Evolutionary conservation across 64 coral and sea anemone genomes (phyloP).

Genomic region (Montipora foliosa): DNA sequence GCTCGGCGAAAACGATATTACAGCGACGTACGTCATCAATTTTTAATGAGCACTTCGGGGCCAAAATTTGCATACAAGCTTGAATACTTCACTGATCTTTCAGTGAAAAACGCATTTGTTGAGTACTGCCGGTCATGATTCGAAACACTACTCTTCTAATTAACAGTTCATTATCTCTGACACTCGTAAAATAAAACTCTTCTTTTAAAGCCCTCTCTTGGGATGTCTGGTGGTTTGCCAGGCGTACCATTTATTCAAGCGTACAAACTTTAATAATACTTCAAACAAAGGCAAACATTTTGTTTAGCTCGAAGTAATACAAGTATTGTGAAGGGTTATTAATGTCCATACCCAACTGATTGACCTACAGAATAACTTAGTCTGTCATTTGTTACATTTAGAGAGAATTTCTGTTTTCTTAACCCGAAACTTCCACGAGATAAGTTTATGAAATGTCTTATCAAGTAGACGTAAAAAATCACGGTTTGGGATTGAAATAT

Average conservation of each 20-base stretch:
- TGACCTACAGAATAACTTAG: constrained; percentile 25
- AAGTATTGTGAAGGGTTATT: constrained; percentile 48
- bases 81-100: background rate
- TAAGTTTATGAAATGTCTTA: background rate
- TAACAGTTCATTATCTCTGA: constrained; percentile 43
- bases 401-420: background rate
- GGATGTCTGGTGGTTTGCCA: constrained; percentile 8
- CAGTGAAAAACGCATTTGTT: background rate
- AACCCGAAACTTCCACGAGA: background rate
- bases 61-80: constrained; percentile 30
- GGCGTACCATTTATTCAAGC: constrained; percentile 27
- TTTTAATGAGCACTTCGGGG: constrained; percentile 9
- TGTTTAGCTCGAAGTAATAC: constrained; percentile 43
- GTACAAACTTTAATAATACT: constrained; percentile 55
- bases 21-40: constrained; percentile 30
- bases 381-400: constrained; percentile 17
- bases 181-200: constrained; percentile 30
- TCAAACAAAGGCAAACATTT: constrained; percentile 49
- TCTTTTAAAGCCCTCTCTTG: constrained; percentile 10
- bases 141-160: constrained; percentile 50
- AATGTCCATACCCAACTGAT: constrained; percentile 19
- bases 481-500: background rate
- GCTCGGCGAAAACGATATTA: background rate
- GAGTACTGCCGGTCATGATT: background rate
- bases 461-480: background rate